Conservation (phyloP, 1,140 invertebrate species). For the Ephestia elutella region DNA sequence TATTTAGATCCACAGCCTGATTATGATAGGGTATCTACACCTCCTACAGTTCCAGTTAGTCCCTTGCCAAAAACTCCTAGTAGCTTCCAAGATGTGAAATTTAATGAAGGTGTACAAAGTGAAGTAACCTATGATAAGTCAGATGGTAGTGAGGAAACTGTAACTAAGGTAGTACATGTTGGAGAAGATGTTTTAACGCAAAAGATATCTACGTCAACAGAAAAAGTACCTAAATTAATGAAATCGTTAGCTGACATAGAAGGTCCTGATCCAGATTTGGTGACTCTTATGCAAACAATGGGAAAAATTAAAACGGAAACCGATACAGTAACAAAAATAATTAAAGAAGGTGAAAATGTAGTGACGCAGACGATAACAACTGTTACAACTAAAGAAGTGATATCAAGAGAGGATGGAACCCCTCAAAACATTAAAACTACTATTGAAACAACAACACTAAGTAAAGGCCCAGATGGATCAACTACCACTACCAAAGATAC, state of each 20-base stretch:
- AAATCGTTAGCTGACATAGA: conserved; percentile 37
- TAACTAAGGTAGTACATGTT: conserved; percentile 69
- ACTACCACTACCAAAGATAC: conserved; percentile 68
- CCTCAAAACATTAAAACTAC: conserved; percentile 75
- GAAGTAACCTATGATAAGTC: conserved; percentile 62
- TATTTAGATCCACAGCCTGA: conserved; percentile 38
- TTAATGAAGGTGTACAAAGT: conserved; percentile 61
- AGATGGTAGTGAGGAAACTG: conserved; percentile 60
- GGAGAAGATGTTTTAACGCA: conserved; percentile 71
- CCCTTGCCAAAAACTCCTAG: conserved; percentile 65
- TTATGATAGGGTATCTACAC: conserved; percentile 66
- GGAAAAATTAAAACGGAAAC: conserved; percentile 74
- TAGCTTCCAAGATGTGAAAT: conserved; percentile 57
- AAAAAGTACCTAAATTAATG: conserved; percentile 57
- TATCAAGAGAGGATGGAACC: conserved; percentile 71
- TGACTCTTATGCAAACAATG: conserved; percentile 63
- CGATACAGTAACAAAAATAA: conserved; percentile 71
- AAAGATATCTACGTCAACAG: conserved; percentile 71
- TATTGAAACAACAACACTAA: conserved; percentile 71
- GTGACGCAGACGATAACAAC: conserved; percentile 72
- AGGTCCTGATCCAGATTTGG: conserved; percentile 38
- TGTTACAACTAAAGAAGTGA: conserved; percentile 71
- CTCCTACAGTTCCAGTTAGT: conserved; percentile 75
- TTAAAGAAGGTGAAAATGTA: conserved; percentile 73
- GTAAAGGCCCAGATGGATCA: conserved; percentile 69